Percentiles rank a stretch among this genome's conserved stretches.
These are phyloP conservation scores for Sylvilagus bachmani DNA, from an alignment of 2,113 vertebrate genomes.

Conservation along the genomic window DNA sequence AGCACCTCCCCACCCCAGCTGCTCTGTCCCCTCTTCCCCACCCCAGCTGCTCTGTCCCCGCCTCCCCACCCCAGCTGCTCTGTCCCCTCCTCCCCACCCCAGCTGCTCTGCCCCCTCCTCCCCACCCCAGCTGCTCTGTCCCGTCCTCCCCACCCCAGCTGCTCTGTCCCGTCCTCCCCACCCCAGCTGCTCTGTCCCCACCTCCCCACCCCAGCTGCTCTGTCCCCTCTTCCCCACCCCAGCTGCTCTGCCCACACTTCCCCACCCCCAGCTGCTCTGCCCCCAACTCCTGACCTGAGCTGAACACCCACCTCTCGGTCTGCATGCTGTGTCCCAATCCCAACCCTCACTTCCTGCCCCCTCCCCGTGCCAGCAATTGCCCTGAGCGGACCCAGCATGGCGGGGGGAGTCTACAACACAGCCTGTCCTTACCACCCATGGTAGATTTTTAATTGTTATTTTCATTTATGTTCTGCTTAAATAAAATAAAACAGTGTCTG, in stretches of 20 bases:
- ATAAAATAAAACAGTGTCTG: not conserved
- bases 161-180: not conserved
- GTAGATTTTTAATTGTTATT: not conserved
- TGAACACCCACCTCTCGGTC: no score
- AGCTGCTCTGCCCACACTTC: not conserved
- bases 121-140: no score
- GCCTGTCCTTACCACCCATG: not conserved
- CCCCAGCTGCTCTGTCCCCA: rapidly evolving
- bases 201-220: not conserved
- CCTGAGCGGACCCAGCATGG: no score
- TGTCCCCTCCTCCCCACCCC: not conserved
- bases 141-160: rapidly evolving
- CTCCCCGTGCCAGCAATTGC: no score
- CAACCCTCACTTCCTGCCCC: no score
- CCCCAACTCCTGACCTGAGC: not conserved
- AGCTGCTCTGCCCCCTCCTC: not conserved
- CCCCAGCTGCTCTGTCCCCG: rapidly evolving
- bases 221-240: not conserved
- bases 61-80: not conserved
- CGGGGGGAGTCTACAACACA: not conserved
- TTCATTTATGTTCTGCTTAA: conserved; percentile 21
- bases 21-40: not conserved
- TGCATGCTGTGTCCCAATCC: no score
- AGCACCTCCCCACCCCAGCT: rapidly evolving
- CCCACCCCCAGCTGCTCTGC: not conserved